Percentiles rank a stretch among this genome's conserved stretches.
These are phyloP conservation scores for Ciconia stormi DNA, from an alignment of 2,113 vertebrate species.

Conservation along the genomic window DNA sequence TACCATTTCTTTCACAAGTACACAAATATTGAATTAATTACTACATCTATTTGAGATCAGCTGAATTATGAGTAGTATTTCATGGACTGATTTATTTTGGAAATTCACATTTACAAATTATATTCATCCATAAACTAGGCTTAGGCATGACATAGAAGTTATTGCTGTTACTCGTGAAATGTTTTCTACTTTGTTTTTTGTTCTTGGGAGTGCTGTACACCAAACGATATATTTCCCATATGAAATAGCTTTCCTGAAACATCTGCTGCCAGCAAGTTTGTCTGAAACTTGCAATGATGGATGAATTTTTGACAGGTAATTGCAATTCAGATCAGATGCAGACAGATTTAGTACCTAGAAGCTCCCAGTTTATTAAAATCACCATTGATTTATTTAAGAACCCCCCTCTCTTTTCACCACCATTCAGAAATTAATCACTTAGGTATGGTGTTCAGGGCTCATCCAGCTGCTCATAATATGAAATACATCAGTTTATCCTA, in stretches of 20 bases:
- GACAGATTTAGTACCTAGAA: conserved; percentile 78
- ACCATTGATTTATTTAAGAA: conserved; percentile 77
- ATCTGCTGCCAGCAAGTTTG: conserved; percentile 79
- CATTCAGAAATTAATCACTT: conserved; percentile 75
- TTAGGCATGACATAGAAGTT: conserved; percentile 2
- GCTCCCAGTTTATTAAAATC: conserved; percentile 80
- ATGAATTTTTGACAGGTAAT: conserved; percentile 83
- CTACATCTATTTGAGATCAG: not conserved
- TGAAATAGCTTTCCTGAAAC: conserved; percentile 69
- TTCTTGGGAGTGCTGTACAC: conserved; percentile 61
- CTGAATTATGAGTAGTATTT: not conserved
- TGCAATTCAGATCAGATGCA: conserved; percentile 83
- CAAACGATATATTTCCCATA: conserved; percentile 55
- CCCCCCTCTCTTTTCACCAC: conserved; percentile 62
- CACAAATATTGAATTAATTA: not conserved
- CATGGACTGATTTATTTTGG: not conserved
- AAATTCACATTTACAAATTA: conserved; percentile 31
- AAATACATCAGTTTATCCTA: conserved; percentile 28
- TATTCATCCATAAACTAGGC: not conserved
- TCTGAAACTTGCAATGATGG: conserved; percentile 75
- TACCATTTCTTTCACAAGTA: not conserved
- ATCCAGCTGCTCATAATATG: conserved; percentile 60
- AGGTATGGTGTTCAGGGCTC: conserved; percentile 59
- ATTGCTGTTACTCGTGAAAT: conserved; percentile 37
- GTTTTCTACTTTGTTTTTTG: conserved; percentile 57